A percentile compares a stretch with the other conserved stretches of the same genome.
These are phyloP conservation scores for Argyra leucocephala DNA, from an alignment of 2,888 invertebrate species.

Conservation along the genomic window DNA sequence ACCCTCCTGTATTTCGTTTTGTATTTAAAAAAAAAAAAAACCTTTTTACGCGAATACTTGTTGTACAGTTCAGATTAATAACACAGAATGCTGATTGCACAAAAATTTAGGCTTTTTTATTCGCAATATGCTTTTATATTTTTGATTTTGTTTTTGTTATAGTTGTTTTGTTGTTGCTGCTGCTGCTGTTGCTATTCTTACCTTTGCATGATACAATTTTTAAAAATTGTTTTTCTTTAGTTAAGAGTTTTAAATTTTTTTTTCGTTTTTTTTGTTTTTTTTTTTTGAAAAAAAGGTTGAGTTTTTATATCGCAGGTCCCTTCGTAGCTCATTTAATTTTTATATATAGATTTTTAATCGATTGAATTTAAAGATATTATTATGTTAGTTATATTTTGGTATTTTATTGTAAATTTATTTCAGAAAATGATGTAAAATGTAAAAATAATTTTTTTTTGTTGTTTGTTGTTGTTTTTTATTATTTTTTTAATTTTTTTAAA, in stretches of 20 bases:
- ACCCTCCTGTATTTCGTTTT: no score
- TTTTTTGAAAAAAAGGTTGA: no score
- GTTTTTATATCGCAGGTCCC: background rate
- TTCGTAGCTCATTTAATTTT: background rate
- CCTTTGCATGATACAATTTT: no score
- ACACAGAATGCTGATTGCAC: background rate
- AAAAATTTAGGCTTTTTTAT: background rate
- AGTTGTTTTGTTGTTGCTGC: no score
- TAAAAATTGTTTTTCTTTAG: no score
- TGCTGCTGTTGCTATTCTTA: no score
- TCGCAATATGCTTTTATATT: no score
- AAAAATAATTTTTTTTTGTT: background rate
- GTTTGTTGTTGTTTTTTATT: background rate
- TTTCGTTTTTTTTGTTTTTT: no score
- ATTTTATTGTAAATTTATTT: background rate
- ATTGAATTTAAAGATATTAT: slow-evolving; percentile 4
- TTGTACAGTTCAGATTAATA: background rate
- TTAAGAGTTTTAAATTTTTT: no score
- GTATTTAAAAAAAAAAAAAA: background rate
- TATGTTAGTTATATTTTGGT: background rate
- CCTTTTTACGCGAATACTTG: background rate
- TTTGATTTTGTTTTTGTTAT: no score
- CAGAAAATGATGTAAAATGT: slow-evolving; percentile 4
- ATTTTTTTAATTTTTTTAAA: background rate
- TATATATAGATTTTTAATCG: background rate